Conservation (phyloP, 2,797 vertebrate species). For the Notolepis coatsorum region DNA sequence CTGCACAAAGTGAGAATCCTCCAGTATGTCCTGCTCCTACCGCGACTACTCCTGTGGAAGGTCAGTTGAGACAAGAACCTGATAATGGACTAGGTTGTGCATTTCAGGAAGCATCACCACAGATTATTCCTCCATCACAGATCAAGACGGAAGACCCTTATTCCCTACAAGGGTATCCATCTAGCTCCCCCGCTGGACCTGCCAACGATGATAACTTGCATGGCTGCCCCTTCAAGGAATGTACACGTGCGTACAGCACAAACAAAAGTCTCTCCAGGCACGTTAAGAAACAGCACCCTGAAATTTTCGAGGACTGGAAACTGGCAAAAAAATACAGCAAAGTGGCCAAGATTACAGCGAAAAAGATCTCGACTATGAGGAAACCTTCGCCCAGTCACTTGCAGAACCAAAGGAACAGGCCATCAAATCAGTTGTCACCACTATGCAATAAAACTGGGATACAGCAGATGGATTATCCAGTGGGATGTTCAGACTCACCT, state of each 20-base stretch:
- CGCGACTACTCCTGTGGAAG: conserved; percentile 37
- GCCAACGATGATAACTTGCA: conserved; percentile 84
- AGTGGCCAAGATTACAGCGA: conserved; percentile 84
- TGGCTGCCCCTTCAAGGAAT: conserved; percentile 92
- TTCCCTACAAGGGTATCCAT: conserved; percentile 67
- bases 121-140: conserved; percentile 67
- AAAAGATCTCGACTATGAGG: conserved; percentile 73
- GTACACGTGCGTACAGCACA: conserved; percentile 94
- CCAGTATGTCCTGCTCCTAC: conserved; percentile 37
- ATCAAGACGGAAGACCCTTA: conserved; percentile 73
- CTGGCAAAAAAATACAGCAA: conserved; percentile 93
- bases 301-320: conserved; percentile 96
- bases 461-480: conserved; percentile 80
- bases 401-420: conserved; percentile 71
- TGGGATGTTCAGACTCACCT: conserved; percentile 83
- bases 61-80: conserved; percentile 37
- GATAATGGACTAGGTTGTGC: conserved; percentile 41
- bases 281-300: conserved; percentile 96
- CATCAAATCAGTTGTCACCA: conserved; percentile 50
- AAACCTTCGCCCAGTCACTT: conserved; percentile 76
- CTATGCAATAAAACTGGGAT: conserved; percentile 83
- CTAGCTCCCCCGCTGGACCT: conserved; percentile 51
- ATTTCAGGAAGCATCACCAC: conserved; percentile 53
- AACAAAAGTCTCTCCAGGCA: conserved; percentile 98
- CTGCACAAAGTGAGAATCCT: conserved; percentile 36